Base-by-base conservation (phyloP, 2,888 invertebrate genomes). In the Xanthorhoe spadicearia region DNA sequence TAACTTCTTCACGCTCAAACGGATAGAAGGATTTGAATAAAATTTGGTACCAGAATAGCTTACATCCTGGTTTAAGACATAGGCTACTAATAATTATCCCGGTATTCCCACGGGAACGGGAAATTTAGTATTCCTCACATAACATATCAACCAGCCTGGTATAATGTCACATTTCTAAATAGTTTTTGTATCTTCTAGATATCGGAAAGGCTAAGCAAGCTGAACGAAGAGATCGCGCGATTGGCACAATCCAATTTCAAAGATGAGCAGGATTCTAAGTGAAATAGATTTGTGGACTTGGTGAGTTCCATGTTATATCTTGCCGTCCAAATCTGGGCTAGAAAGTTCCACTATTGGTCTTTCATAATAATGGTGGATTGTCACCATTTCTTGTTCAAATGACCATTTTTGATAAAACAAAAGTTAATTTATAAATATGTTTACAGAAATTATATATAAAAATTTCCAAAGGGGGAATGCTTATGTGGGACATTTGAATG, bases 191-290 rank as follows among this genome's bases (percentile, higher is more conserved):
- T 54, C 17, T 85, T 88, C 43, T 81, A 92, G 92, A 88, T 86
- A 61, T 82, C 86, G 3, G 91, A 88, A 64, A 88, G 83, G 64
- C 82, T 92, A 60, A 87, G 86, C 66, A 86, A 88, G 64, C 74
- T 92, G n/a, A 87, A 87, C 48, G 88, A 88, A 63, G 91, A 91
- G 52, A 86, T 91, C 66, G 83, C 87, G 0, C 79, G 82, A 9
- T 78, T 91, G 8, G 83, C 90, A 4, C 87, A 89, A 65, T 77
- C 85, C 2, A 83, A 83, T 60, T 87, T 86, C 66, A 80, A 83
- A 49, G 85, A 86, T 23, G 74, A 74, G 18, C 79, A 81, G 43
- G 80, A 82, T 51, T 48, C 68, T 23, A 77, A 82, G 59, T 77
- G 77, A 76, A 73, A 50, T 55, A 7, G 2, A 35, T 23, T 8